Base-by-base conservation (phyloP, 2,797 vertebrate genomes). In the Parauchenoglanis punctatus region DNA sequence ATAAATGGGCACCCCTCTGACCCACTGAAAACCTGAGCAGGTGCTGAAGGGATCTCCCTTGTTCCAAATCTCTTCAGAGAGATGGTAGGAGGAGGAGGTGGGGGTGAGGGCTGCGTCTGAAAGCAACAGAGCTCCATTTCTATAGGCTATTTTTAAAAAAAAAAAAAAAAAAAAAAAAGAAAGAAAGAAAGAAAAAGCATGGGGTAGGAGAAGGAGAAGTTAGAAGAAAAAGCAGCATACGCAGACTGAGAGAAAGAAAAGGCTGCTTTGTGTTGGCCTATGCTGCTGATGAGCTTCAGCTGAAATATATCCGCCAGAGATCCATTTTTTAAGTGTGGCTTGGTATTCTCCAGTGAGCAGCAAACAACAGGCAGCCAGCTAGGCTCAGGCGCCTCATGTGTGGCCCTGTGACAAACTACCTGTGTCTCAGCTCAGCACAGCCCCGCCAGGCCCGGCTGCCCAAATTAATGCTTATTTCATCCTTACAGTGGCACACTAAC, bases 381-480 rank as follows among this genome's bases (percentile, higher is more conserved):
- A 92, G 87, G 93, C 92, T 90, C 93, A 87, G 72, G 93, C 91
- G 92, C 92, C 89, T 92, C 91, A 91, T 94, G 93, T 94, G 94
- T 93, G 92, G 92, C 93, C 94, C 91, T 81, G 90, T 95, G 94
- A 95, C 93, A 95, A 96, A 95, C 93, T 88, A 93, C 91, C 94
- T 88, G 90, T 92, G 91, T 94, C 92, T 94, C 93, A 90, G 92
- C 93, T 92, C 87, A 93, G 87, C 81, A 84, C 85, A 91, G 91
- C 84, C 87, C 92, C 91, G 72, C 88, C 91, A 93, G 93, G 91
- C 88, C 91, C 58, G 35, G 92, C 92, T 91, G 88, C 73, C 54
- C 90, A 94, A 95, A 96, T 96, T 91, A 95, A 95, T 95, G 94
- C 93, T 95, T 95, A 93, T 93, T 94, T 92, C 92, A 90, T 90